Percentiles rank a stretch among this genome's conserved stretches.
Conservation (phyloP, 1,140 invertebrate genomes). For the Lasioglossum baleicum region DNA sequence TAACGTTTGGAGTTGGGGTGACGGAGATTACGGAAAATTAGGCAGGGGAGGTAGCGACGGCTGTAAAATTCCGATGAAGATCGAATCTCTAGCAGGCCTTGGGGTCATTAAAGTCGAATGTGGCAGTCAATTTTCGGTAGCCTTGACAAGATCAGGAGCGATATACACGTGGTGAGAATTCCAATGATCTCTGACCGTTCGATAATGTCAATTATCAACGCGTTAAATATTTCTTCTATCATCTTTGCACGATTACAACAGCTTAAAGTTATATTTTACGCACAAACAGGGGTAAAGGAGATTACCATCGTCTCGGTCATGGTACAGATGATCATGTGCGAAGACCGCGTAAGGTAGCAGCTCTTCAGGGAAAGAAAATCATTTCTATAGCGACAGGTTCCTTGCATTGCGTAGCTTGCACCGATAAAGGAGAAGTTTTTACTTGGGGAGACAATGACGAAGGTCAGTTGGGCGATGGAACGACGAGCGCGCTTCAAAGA, state of each 20-base stretch:
- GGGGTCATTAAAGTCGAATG: constrained; percentile 97
- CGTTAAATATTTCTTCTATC: too few species aligned
- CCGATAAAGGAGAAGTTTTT: constrained; percentile 92
- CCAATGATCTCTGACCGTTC: too few species aligned
- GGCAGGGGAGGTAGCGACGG: constrained; percentile 97
- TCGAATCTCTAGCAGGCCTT: constrained; percentile 93
- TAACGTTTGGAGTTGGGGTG: constrained; percentile 98
- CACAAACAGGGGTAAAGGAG: constrained; percentile 94
- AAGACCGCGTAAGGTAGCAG: constrained; percentile 92
- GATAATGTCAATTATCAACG: too few species aligned
- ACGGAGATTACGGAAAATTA: constrained; percentile 98
- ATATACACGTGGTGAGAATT: constrained; percentile 97
- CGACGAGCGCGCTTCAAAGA: constrained; percentile 94
- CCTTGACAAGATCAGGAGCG: constrained; percentile 92
- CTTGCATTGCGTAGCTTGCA: constrained; percentile 87
- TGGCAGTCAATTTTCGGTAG: constrained; percentile 97
- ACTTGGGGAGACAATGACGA: constrained; percentile 97
- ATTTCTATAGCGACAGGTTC: constrained; percentile 93
- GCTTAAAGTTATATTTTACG: too few species aligned
- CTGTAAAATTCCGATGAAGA: constrained; percentile 95
- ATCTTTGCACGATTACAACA: too few species aligned
- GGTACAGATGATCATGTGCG: constrained; percentile 94
- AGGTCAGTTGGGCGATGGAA: constrained; percentile 95
- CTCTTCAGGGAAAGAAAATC: constrained; percentile 95
- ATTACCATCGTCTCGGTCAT: constrained; percentile 94